These are phyloP conservation scores for Gadus chalcogrammus DNA, from an alignment of 2,113 vertebrate species.

Conservation along the genomic window DNA sequence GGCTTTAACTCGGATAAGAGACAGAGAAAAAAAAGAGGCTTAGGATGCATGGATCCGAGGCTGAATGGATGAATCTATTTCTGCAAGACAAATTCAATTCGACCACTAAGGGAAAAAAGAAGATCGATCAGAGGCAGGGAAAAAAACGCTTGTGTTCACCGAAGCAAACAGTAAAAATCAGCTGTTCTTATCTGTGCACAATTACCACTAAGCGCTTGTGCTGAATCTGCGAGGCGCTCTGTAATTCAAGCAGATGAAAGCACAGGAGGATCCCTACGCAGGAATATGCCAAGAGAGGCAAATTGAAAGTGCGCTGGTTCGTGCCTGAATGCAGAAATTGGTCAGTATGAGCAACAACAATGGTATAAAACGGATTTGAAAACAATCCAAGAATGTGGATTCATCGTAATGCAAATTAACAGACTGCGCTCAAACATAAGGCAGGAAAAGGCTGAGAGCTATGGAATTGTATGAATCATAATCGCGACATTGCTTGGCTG, in stretches of 20 bases:
- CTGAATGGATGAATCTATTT: not conserved
- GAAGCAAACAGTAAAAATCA: conserved; percentile 34
- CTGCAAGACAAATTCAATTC: conserved; percentile 9
- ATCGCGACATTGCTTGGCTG: too few relatives aligned
- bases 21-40: too few relatives aligned
- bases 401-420: too few relatives aligned
- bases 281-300: conserved; percentile 16
- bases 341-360: too few relatives aligned
- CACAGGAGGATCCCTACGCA: conserved; percentile 12
- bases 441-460: too few relatives aligned
- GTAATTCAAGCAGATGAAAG: conserved; percentile 17
- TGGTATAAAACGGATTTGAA: too few relatives aligned
- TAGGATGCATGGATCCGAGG: not conserved
- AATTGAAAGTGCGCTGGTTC: not conserved
- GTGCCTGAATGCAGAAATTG: not conserved
- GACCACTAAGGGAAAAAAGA: conserved; percentile 1
- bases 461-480: too few relatives aligned
- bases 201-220: conserved; percentile 42
- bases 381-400: too few relatives aligned
- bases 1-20: too few relatives aligned
- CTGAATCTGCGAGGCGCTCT: conserved; percentile 26
- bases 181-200: conserved; percentile 42
- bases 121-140: conserved; percentile 12
- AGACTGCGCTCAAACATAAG: too few relatives aligned
- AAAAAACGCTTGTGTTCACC: conserved; percentile 42